A percentile compares a stretch with the other conserved stretches of the same genome.
Evolutionary conservation across 2,888 invertebrate genomes (phyloP).

Genomic region (Nipponacmea schrenckii): DNA sequence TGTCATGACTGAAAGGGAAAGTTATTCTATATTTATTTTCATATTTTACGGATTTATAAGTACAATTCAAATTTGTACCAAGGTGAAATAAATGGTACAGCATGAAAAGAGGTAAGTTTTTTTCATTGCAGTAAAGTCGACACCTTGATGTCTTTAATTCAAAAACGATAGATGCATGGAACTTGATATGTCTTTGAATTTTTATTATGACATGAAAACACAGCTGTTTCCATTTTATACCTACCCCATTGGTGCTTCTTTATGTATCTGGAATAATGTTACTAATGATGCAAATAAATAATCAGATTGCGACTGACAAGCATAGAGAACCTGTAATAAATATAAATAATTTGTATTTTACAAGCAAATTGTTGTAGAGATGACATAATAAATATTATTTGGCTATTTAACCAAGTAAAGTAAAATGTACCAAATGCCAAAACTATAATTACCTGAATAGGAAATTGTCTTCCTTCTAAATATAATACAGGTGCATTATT

Average conservation of each 20-base stretch:
- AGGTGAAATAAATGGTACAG: too few species aligned
- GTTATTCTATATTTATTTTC: background rate
- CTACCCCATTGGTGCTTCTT: conserved; percentile 82
- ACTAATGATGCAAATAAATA: conserved; percentile 85
- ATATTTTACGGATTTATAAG: background rate
- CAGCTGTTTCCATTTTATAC: too few species aligned
- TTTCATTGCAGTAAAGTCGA: too few species aligned
- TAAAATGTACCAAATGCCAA: background rate
- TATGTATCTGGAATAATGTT: conserved; percentile 90
- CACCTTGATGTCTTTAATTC: too few species aligned
- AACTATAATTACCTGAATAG: conserved; percentile 69
- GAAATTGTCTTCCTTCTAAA: conserved; percentile 88
- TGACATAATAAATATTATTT: background rate
- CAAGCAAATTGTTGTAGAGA: too few species aligned
- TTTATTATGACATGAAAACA: too few species aligned
- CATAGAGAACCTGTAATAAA: conserved; percentile 60
- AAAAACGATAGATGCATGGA: too few species aligned
- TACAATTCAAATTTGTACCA: too few species aligned
- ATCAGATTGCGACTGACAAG: conserved; percentile 73
- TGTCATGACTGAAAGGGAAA: conserved; percentile 74
- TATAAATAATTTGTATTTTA: background rate
- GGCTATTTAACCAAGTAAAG: background rate
- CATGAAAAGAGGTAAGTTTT: too few species aligned
- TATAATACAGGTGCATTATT: conserved; percentile 86
- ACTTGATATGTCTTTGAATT: too few species aligned